Percentiles rank a stretch among this genome's conserved stretches.
phyloP scores from a whole-genome alignment of 2,888 invertebrate species.

The Drosophila cracens region DNA sequence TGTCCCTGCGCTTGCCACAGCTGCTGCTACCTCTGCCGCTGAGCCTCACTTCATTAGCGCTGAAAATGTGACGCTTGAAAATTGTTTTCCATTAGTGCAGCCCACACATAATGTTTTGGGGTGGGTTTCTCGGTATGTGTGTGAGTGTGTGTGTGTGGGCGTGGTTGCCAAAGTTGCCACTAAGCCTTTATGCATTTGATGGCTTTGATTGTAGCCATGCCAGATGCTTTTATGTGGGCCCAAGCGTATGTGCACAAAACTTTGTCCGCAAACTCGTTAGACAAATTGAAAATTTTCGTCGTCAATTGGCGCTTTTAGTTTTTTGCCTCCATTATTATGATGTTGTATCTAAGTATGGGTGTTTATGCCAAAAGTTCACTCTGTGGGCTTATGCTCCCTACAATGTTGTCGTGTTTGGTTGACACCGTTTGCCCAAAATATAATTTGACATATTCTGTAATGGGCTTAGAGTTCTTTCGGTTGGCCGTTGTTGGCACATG shows the following conservation, averaged over 20 bases:
- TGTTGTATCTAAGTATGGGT: not conserved
- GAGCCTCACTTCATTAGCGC: slow-evolving; percentile 70
- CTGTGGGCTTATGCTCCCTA: slow-evolving; percentile 25
- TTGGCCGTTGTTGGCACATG: slow-evolving; percentile 31
- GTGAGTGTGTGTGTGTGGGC: slow-evolving; percentile 13
- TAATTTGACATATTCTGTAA: slow-evolving; percentile 40
- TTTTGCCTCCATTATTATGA: not conserved
- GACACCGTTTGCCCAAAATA: slow-evolving; percentile 28
- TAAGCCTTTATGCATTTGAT: slow-evolving; percentile 79
- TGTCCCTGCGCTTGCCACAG: slow-evolving; percentile 13
- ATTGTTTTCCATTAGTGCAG: slow-evolving; percentile 70
- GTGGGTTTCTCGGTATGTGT: slow-evolving; percentile 9
- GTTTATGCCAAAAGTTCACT: slow-evolving; percentile 45
- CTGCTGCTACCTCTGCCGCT: slow-evolving; percentile 16
- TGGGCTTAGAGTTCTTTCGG: slow-evolving; percentile 30
- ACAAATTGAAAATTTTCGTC: slow-evolving; percentile 76
- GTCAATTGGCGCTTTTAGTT: slow-evolving; percentile 71
- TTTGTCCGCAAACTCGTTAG: slow-evolving; percentile 70
- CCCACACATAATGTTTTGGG: slow-evolving; percentile 10
- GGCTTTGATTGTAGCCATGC: slow-evolving; percentile 67
- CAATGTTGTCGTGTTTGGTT: slow-evolving; percentile 8
- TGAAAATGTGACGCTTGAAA: slow-evolving; percentile 63
- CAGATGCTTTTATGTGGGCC: slow-evolving; percentile 51
- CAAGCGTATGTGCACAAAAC: slow-evolving; percentile 51
- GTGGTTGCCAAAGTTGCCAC: slow-evolving; percentile 49